Base-by-base conservation (phyloP, 1,140 invertebrate genomes). In the Eueides isabella region DNA sequence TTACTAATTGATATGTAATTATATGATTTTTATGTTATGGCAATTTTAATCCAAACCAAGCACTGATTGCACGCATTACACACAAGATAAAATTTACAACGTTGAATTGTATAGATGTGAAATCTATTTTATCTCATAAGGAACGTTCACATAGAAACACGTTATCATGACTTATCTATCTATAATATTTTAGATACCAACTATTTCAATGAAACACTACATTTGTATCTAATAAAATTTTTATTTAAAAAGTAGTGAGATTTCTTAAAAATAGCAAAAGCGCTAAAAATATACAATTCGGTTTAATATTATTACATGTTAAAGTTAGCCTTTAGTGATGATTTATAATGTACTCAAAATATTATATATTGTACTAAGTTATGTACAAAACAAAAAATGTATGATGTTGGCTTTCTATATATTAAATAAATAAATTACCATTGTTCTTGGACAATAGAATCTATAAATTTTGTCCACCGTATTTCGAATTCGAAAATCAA, bases 381-480 rank as follows among this genome's bases (percentile, higher is more conserved):
- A 2, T 5, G 35, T 38, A 16, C 14, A 0, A 14, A 16, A 14
- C 5, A 14, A 38, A 38, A 38, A 38, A 38, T 38, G 0, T 14
- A 16, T 5, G 5, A 14, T 38, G 16, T 16, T 16, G 14, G n/a
- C n/a, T 38, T 38, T 14, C 0, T 16, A 16, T 16, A 16, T 1
- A 38, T 2, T 16, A 16, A 38, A 33, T 33, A 33, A 33, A 38
- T 38, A 38, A 38, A 62, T 44, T 74, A 64, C 30, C 26, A 67
- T 23, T 82, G 74, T 41, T 78, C 70, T 61, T 73, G 78, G 3
- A 88, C 76, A 63, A 90, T 48, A 1, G 70, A 30, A 61, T 90
- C 78, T 55, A 92, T 88, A 69, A 92, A 92, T 33, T 82, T 88
- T 1, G 84, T 86, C 90, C 91, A 92, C 9, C 87, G 81, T 48